These are phyloP conservation scores for Peromyscus melanophrys DNA, from an alignment of 2,797 vertebrate species.

Conservation along the genomic window DNA sequence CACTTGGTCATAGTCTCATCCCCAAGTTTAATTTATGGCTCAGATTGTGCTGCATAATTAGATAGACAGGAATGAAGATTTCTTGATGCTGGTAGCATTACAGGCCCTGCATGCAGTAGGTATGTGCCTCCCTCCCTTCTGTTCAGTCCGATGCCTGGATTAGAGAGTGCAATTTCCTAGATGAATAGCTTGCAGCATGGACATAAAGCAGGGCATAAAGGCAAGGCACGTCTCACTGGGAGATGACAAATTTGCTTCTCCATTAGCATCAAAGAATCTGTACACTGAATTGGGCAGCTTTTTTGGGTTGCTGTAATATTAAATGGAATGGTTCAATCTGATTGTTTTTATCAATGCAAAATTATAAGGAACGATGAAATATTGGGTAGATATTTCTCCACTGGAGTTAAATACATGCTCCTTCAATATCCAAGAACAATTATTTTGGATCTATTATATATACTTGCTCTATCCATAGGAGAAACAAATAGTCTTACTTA, in stretches of 20 bases:
- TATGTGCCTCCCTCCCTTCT: slow-evolving; percentile 57
- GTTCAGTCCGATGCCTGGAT: slow-evolving; percentile 14
- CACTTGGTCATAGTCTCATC: slow-evolving; percentile 70
- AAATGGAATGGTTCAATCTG: neutral
- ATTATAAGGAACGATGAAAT: neutral
- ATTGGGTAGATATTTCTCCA: neutral
- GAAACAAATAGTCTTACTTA: slow-evolving; percentile 28
- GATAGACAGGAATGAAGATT: slow-evolving; percentile 64
- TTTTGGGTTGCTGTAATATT: neutral
- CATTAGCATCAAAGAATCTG: neutral
- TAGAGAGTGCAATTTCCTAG: slow-evolving; percentile 64
- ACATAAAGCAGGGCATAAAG: slow-evolving; percentile 53
- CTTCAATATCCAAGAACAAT: neutral
- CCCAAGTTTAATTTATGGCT: slow-evolving; percentile 72
- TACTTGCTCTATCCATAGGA: neutral
- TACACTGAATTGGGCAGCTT: neutral
- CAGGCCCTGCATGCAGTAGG: slow-evolving; percentile 40
- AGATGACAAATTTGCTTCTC: neutral
- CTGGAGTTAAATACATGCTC: neutral
- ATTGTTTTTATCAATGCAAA: slow-evolving; percentile 15
- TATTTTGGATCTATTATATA: slow-evolving; percentile 19
- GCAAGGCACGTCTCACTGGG: neutral
- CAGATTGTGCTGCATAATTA: slow-evolving; percentile 76
- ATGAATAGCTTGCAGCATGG: slow-evolving; percentile 28
- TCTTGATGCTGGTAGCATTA: slow-evolving; percentile 33